Base-by-base conservation (phyloP, 2,797 vertebrate species). In the Danio aesculapii region DNA sequence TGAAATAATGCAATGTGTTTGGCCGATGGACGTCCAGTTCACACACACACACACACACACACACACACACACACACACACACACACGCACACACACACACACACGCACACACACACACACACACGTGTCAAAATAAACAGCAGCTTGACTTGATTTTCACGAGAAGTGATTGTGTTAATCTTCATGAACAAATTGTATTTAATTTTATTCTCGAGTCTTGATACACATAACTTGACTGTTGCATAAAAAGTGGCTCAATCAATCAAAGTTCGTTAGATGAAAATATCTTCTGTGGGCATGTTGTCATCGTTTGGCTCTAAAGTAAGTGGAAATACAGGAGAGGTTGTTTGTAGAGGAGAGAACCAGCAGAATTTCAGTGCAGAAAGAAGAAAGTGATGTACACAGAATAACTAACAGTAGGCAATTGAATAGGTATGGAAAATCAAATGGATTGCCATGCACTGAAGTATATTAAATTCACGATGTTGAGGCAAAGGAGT, bases 131-230 rank as follows among this genome's bases (percentile, higher is more conserved):
- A 10, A 8, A 14, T 68, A 21, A 30, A 68, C 66, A 68, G 66
- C 21, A 47, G 66, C 66, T 71, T 57, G 11, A 71, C 52, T 8
- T 66, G n/a, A 10, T 71, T 44, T 71, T 57, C 52, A 57, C 13
- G n/a, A 55, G 19, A 71, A 57, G 55, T 71, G 4, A 44, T 19
- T 9, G 8, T 44, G 69, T 71, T 71, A 17, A 57, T 49, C 53
- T 55, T 43, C 52, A 12, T 17, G 30, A 53, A 70, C n/a, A 41
- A 50, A 70, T 55, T 70, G 50, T 6, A 2, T 49, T 70, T 16
- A 43, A 53, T 55, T 70, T 4, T 12, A 53, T 17, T 30, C 30
- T 30, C 30, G 30, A 30, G 30, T 30, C 30, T 30, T 30, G 30
- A 30, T 30, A 30, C 3, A 30, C 3, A 30, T 71, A 71, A 43